phyloP scores from a whole-genome alignment of 2,797 vertebrate species.

The Synanceia verrucosa region DNA sequence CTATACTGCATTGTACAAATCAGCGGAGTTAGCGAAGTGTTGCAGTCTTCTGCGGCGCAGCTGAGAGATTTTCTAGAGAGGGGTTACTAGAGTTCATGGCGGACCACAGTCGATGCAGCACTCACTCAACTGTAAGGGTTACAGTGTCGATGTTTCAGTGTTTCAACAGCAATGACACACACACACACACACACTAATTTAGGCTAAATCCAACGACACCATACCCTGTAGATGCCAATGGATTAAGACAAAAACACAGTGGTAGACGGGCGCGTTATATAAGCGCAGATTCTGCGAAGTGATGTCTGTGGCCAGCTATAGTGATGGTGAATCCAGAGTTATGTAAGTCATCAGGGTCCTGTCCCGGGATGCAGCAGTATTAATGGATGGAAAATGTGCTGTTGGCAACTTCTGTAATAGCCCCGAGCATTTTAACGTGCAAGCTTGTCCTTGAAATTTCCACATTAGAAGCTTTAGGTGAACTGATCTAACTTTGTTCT shows the following conservation, averaged over 20 bases:
- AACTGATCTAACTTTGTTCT: not conserved
- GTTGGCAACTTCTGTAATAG: not conserved
- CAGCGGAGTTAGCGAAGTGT: slow-evolving; percentile 5
- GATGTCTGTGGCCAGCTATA: slow-evolving; percentile 44
- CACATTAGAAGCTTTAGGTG: not conserved
- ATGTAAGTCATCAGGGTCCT: slow-evolving; percentile 58
- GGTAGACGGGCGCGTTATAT: slow-evolving; percentile 55
- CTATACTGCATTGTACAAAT: not conserved
- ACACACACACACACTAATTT: not conserved
- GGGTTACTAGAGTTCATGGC: slow-evolving; percentile 81
- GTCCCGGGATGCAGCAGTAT: slow-evolving; percentile 25
- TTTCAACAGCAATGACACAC: not conserved
- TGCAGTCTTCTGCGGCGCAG: slow-evolving; percentile 43
- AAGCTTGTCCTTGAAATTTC: not conserved
- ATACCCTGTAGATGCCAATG: not conserved
- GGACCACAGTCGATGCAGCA: slow-evolving; percentile 48
- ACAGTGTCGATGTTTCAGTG: not conserved
- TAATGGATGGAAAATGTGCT: slow-evolving; percentile 26
- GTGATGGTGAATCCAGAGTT: slow-evolving; percentile 54
- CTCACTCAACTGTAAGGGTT: slow-evolving; percentile 34
- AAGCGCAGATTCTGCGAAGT: slow-evolving; percentile 53
- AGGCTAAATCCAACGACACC: not conserved
- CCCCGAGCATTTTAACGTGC: not conserved
- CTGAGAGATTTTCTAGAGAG: slow-evolving; percentile 23
- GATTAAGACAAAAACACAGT: slow-evolving; percentile 32